Base-by-base conservation (phyloP, 2,888 invertebrate species). In the Myopa tessellatipennis region DNA sequence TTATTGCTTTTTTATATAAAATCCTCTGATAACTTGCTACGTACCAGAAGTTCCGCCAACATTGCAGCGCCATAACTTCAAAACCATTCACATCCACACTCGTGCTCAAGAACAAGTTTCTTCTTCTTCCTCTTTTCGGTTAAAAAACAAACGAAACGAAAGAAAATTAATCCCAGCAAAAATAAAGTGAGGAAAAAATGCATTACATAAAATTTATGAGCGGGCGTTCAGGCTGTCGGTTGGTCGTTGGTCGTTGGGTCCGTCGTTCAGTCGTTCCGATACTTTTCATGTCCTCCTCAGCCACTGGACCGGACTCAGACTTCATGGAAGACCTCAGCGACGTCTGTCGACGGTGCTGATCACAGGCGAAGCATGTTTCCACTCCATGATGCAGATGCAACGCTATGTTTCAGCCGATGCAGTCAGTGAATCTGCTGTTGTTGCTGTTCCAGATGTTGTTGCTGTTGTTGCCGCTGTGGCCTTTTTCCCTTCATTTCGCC, bases 201-300 rank as follows among this genome's bases (percentile, higher is more conserved):
- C 68, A 74, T 74, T 74, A 74, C 74, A 74, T 40, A 67, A 74
- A 79, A 79, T 79, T 78, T 79, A 79, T 79, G 78, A 78, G 79
- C 76, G 76, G 70, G 73, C 77, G 77, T 58, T 10, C 10, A 6
- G n/a, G 58, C n/a, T 58, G n/a, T 26, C 26, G 1, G 26, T 26
- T 2, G 1, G 26, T 58, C 38, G 58, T 1, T 16, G 1, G 4
- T 58, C 38, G 58, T 1, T 16, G 1, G 4, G 26, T 34, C 18
- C 5, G 14, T 55, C 55, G 55, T 36, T 71, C 71, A 58, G 6
- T 14, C 36, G 63, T 34, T 34, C 18, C 12, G 63, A 12, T 34
- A 26, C 36, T 63, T 63, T 63, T 34, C 16, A 67, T 67, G 67
- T 67, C 67, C 14, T 67, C 55, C 16, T 16, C 40, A 40, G 8